A percentile compares a stretch with the other conserved stretches of the same genome.
Conservation (phyloP, 2,888 invertebrate species). For the Eupithecia inturbata region DNA sequence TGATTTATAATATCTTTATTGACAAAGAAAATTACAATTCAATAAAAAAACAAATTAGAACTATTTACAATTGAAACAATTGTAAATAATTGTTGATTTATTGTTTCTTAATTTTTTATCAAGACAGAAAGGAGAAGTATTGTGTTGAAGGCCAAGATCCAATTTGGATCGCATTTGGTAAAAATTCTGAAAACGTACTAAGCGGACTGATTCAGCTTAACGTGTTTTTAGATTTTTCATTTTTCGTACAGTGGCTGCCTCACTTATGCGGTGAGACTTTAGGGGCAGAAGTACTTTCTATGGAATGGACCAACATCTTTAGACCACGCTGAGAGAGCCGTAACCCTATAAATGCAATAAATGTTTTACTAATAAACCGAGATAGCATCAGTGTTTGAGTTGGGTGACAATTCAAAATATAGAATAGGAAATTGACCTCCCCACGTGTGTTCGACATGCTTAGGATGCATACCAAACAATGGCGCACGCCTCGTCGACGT, state of each 20-base stretch:
- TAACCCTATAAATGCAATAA: constrained; percentile 3
- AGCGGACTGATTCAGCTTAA: not conserved
- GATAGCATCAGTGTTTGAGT: constrained; percentile 50
- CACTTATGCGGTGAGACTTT: not conserved
- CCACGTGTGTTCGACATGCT: constrained; percentile 63
- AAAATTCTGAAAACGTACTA: not conserved
- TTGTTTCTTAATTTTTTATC: not conserved
- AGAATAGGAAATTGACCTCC: constrained; percentile 60
- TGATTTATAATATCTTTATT: no score
- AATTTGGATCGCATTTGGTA: not conserved
- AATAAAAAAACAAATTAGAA: no score
- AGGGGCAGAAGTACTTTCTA: not conserved
- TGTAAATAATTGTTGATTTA: no score
- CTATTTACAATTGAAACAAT: no score
- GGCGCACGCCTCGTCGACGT: constrained; percentile 64
- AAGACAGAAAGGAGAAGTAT: not conserved
- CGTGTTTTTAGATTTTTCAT: not conserved
- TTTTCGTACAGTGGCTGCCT: not conserved
- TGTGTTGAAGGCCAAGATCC: not conserved
- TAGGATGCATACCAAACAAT: constrained; percentile 67
- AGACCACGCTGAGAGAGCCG: not conserved
- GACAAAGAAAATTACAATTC: no score
- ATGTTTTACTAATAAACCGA: constrained; percentile 34
- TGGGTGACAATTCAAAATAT: constrained; percentile 60
- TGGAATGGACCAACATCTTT: not conserved